These are phyloP conservation scores for Mimumesa dahlbomi DNA, from an alignment of 2,888 invertebrate genomes.

Conservation along the genomic window DNA sequence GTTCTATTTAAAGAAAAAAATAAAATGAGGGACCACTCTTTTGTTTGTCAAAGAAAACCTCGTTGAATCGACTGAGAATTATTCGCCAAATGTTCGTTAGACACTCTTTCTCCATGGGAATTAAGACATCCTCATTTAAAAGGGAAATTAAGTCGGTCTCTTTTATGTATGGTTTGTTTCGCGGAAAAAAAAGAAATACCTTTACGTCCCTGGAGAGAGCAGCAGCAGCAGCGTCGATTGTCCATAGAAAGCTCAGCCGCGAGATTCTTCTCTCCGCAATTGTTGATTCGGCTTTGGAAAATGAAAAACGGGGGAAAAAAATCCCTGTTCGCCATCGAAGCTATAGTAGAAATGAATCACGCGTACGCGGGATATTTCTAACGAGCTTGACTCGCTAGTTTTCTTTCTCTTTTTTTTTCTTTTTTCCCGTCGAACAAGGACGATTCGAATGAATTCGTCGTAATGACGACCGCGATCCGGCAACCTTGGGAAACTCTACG, in stretches of 20 bases:
- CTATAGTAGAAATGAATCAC: not conserved
- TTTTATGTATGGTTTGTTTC: not conserved
- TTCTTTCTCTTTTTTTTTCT: not conserved
- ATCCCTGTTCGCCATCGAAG: not conserved
- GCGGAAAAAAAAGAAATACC: too few relatives aligned
- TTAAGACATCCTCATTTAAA: not conserved
- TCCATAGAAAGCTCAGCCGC: not conserved
- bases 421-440: not conserved
- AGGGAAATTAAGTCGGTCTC: not conserved
- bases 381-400: too few relatives aligned
- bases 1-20: too few relatives aligned
- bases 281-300: not conserved
- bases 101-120: too few relatives aligned
- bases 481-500: slow-evolving; percentile 6
- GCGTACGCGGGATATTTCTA: not conserved
- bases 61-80: too few relatives aligned
- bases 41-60: too few relatives aligned
- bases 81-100: too few relatives aligned
- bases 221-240: too few relatives aligned
- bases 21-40: too few relatives aligned
- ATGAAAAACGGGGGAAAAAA: not conserved
- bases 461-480: slow-evolving; percentile 29
- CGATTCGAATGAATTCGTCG: slow-evolving; percentile 27
- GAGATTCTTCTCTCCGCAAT: not conserved
- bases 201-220: too few relatives aligned